These are phyloP conservation scores for Agrilus planipennis DNA, from an alignment of 1,140 invertebrate species.

Conservation along the genomic window DNA sequence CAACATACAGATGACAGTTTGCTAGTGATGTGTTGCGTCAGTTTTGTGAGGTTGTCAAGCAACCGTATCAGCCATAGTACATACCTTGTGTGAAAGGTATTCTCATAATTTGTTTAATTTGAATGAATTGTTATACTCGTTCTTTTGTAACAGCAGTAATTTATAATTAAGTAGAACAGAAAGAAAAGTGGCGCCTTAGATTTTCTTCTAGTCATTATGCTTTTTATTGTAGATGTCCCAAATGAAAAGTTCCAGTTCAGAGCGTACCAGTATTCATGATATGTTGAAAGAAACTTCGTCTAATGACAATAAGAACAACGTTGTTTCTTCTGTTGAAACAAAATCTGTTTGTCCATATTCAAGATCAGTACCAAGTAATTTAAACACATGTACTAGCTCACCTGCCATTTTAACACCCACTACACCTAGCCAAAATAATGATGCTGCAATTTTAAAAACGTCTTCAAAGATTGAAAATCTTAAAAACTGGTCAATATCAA, in stretches of 20 bases:
- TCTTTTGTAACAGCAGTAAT: no score
- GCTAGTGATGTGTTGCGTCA: no score
- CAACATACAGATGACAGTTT: no score
- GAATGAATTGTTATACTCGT: no score
- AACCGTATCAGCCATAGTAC: no score
- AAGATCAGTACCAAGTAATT: conserved; percentile 19
- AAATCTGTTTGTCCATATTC: conserved; percentile 22
- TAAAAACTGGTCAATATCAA: conserved; percentile 93
- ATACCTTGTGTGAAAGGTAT: no score
- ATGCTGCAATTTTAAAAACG: conserved; percentile 46
- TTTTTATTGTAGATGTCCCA: conserved; percentile 21
- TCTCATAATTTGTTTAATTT: no score
- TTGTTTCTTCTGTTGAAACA: conserved; percentile 48
- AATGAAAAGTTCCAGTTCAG: conserved; percentile 25
- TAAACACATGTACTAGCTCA: conserved; percentile 27
- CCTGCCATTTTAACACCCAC: conserved; percentile 32
- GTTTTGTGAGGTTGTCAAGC: no score
- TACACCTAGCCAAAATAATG: conserved; percentile 46
- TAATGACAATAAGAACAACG: conserved; percentile 60
- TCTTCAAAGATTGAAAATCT: conserved; percentile 77
- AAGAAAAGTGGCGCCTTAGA: no score
- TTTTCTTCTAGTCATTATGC: no score
- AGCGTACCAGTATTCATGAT: conserved; percentile 62
- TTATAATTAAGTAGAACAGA: no score
- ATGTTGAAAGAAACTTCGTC: conserved; percentile 70